Evolutionary conservation across 2,797 vertebrate species (phyloP), one percentile per base, ranked within the genome.

Genomic region (Graptemys geographica): DNA sequence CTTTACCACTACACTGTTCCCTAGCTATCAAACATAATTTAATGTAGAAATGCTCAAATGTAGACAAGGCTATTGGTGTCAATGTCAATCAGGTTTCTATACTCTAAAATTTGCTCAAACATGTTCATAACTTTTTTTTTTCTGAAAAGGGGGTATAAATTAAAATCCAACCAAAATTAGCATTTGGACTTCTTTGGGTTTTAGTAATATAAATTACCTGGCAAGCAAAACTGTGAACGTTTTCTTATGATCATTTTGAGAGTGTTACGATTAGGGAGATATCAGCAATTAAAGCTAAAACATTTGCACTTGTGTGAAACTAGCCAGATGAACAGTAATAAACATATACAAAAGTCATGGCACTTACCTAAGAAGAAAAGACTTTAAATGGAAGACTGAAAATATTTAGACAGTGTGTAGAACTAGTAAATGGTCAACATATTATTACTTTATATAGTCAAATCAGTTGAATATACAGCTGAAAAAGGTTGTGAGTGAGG

Each of bases 351-450:
- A 53, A 6, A 57, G 33, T 79, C 28, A 28, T 59, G 13, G 84
- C n/a, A 11, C 74, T 79, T 93, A 69, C 72, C 57, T 89, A 86
- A 95, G 94, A 6, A 52, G 53, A 89, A 91, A 85, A 86, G 33
- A 13, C 85, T 91, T 92, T 94, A 86, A 83, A 95, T 55, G 87
- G 79, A 81, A 84, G 5, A 89, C 65, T 84, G 49, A 41, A 72
- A 79, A 49, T 41, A 27, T 55, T 84, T 81, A 15, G 28, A 25
- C 69, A 89, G 72, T 80, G 78, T 90, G 47, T 95, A 93, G 92
- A 96, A 95, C 95, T 95, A 90, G 89, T 95, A 94, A 86, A 81
- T 37, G 27, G 12, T 76, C 15, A 37, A 41, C 52, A 79, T 47
- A 69, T 44, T 83, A n/a, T 69, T 37, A 27, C 56, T 83, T 44